phyloP scores from a whole-genome alignment of 2,113 vertebrate species.

The Catagonus wagneri region DNA sequence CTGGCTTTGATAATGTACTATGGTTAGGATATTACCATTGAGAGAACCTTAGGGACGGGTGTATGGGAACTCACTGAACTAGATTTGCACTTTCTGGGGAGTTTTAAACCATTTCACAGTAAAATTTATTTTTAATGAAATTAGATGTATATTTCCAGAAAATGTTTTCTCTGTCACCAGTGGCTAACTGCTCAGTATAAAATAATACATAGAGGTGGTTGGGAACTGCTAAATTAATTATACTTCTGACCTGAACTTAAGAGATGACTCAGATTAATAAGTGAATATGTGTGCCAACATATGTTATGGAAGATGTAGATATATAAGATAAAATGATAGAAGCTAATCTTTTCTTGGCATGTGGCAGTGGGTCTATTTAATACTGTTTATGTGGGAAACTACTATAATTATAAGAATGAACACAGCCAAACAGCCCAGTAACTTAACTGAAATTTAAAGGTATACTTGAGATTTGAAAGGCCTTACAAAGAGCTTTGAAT shows the following conservation, averaged over 20 bases:
- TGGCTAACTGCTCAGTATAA: background rate
- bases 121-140: conserved; percentile 36
- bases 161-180: background rate
- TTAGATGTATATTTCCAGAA: background rate
- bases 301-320: conserved; percentile 14
- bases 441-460: conserved; percentile 46
- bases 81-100: background rate
- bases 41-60: background rate
- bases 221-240: background rate
- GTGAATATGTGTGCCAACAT: background rate
- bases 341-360: conserved; percentile 45
- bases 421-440: background rate
- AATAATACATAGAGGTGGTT: conserved; percentile 3
- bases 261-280: conserved; percentile 20
- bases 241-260: background rate
- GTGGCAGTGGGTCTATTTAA: conserved; percentile 19
- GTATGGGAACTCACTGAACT: background rate
- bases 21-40: background rate
- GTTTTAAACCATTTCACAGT: conserved; percentile 33
- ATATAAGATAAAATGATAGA: conserved; percentile 20
- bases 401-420: conserved; percentile 62
- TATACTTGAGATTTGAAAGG: conserved; percentile 35
- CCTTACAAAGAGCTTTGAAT: conserved; percentile 55
- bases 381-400: conserved; percentile 25
- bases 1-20: background rate